Evolutionary conservation across 2,113 vertebrate species (phyloP), one percentile per base, ranked within the genome.

Genomic region (Nothocercus nigrocapillus): DNA sequence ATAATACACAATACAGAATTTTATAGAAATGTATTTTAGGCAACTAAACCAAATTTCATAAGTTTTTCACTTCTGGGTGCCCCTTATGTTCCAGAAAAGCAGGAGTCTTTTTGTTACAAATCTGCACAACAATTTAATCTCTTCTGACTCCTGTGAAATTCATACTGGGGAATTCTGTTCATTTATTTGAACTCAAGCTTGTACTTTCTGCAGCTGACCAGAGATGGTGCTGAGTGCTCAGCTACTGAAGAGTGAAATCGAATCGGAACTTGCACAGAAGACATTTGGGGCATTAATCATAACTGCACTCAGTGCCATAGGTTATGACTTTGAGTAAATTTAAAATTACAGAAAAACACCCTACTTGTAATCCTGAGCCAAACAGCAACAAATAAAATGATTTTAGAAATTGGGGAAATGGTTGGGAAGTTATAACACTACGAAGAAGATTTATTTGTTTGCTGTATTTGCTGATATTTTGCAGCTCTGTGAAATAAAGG

Each of bases 151-250:
- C 28, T 87, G 22, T 75, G 56, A 81, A 78, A 92, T 75, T 77
- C 44, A 12, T 79, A 34, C 8, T 58, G 12, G 7, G 7, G 9
- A 44, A 72, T 86, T 81, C 44, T 64, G 14, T 77, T 47, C 61
- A 10, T 79, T 62, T 75, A 66, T 87, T 85, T 84, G 44, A 78
- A 82, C 81, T 90, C 75, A 72, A 79, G 53, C 82, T 91, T 97
- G 96, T 85, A 94, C 82, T 96, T 94, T 81, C 75, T 56, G 74
- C 51, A 68, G 20, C 66, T 94, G 95, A 62, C 95, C 95, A 97
- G 96, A 96, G 96, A 81, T 95, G 96, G 95, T 95, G 95, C 96
- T 97, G 89, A 94, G 80, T 94, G 47, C 74, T 97, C 8, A 79
- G 82, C 53, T 90, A 94, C 92, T 75, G 82, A 63, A 75, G 45